Base-by-base conservation (phyloP, 2,888 invertebrate species). In the Phaonia tiefii region DNA sequence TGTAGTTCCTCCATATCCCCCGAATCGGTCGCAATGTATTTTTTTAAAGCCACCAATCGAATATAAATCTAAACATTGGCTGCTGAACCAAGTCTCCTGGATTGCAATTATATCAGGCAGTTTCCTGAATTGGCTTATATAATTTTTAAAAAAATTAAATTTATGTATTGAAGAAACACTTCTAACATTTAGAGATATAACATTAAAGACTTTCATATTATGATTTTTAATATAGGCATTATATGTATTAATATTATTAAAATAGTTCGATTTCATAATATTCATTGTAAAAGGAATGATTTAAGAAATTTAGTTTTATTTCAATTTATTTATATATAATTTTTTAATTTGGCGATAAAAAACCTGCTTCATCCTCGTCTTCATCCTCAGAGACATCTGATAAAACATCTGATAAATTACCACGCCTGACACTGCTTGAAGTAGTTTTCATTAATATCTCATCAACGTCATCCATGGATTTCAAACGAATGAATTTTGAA, bases 401-500 rank as follows among this genome's bases (percentile, higher is more conserved):
- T 1, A 7, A n/a, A 15, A 15, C 15, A 49, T 49, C 49, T n/a
- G n/a, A n/a, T n/a, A n/a, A n/a, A n/a, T n/a, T n/a, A n/a, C n/a
- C n/a, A n/a, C n/a, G n/a, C 49, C 17, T 49, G 2, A 15, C 17
- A 15, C n/a, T 15, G 15, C 31, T 25, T 15, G 42, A 17, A 65
- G 20, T 22, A 20, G 42, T 22, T 44, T 10, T 10, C 17, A 22
- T 65, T 65, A 65, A 44, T 11, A 65, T 11, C 8, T 65, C 20
- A 22, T 65, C 65, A 25, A 65, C 65, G 2, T 65, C 22, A 4
- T 42, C 65, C 44, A 65, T 44, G 11, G 65, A 65, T 17, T 22
- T 65, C 42, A 65, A 42, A 17, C 25, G 17, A 20, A 44, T 65
- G 13, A 22, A 25, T 17, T 13, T 42, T 11, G 22, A 10, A 39